Conservation (phyloP, 2,888 invertebrate species). For the Nysson spinosus region DNA sequence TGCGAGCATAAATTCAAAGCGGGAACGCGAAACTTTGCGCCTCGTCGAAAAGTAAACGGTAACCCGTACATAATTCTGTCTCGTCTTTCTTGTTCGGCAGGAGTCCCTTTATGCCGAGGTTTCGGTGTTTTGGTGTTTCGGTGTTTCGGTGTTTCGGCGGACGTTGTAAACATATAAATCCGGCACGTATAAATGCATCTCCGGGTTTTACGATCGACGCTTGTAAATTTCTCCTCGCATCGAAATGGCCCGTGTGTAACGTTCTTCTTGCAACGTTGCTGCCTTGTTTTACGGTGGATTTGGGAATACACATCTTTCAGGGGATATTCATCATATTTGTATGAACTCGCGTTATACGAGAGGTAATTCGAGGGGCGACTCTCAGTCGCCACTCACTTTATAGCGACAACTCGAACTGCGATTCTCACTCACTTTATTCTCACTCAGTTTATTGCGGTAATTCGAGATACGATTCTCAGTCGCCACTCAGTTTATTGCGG, state of each 20-base stretch:
- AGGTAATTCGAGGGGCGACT: too few species aligned
- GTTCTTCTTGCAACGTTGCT: conserved; percentile 26
- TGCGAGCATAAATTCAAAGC: too few species aligned
- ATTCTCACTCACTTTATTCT: too few species aligned
- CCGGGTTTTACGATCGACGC: conserved; percentile 56
- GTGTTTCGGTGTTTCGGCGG: conserved; percentile 44
- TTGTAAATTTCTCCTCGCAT: conserved; percentile 56
- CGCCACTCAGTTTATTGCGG: too few species aligned
- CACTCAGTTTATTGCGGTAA: too few species aligned
- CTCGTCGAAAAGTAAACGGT: too few species aligned
- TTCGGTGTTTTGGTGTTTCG: conserved; percentile 48
- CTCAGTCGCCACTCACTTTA: too few species aligned
- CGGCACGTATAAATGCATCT: conserved; percentile 57
- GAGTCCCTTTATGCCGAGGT: conserved; percentile 48
- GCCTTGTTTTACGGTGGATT: conserved; percentile 41
- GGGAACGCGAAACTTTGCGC: too few species aligned
- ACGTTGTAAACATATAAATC: conserved; percentile 60
- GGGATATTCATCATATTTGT: conserved; percentile 2
- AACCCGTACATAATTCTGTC: conserved; percentile 44
- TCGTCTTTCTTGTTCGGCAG: conserved; percentile 54
- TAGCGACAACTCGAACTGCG: too few species aligned
- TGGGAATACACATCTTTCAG: conserved; percentile 29
- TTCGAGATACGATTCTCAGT: too few species aligned
- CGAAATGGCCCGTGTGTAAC: conserved; percentile 51
- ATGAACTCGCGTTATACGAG: too few species aligned